A percentile compares a stretch with the other conserved stretches of the same genome.
Evolutionary conservation across 2,888 invertebrate genomes (phyloP).

Genomic region (Deroplatys truncata): DNA sequence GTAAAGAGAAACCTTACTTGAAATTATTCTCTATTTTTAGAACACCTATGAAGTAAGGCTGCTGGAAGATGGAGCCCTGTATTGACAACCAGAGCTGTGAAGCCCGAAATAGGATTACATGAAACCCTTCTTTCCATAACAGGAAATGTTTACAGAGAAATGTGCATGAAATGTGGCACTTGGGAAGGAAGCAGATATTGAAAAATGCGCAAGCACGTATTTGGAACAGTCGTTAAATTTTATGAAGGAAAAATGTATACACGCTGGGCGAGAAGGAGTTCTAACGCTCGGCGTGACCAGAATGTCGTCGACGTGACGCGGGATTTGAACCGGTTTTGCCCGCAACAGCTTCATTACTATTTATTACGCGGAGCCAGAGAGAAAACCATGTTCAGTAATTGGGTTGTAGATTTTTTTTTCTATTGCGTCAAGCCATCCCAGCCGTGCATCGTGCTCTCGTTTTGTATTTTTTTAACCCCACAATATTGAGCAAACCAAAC

Average conservation of each 20-base stretch:
- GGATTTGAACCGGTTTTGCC: neutral
- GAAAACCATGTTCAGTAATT: neutral
- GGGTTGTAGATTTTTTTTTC: neutral
- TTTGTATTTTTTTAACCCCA: neutral
- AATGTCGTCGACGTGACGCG: neutral
- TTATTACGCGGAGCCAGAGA: neutral
- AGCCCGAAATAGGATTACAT: neutral
- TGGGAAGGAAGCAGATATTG: neutral
- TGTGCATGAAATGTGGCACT: neutral
- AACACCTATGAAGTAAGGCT: too few relatives aligned
- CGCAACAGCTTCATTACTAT: neutral
- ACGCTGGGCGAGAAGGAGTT: neutral
- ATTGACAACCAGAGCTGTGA: neutral
- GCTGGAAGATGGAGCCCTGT: neutral
- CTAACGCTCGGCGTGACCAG: neutral
- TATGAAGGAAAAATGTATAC: neutral
- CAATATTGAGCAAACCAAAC: neutral
- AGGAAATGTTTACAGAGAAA: neutral
- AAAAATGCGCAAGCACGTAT: neutral
- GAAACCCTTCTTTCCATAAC: neutral
- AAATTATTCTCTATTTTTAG: too few relatives aligned
- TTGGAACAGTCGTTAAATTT: neutral
- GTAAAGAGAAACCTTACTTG: too few relatives aligned
- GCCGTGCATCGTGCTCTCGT: neutral
- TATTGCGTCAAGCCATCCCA: neutral